A percentile compares a stretch with the other conserved stretches of the same genome.
phyloP scores from a whole-genome alignment of 2,888 invertebrate species.

The Adelognathus sp. region DNA sequence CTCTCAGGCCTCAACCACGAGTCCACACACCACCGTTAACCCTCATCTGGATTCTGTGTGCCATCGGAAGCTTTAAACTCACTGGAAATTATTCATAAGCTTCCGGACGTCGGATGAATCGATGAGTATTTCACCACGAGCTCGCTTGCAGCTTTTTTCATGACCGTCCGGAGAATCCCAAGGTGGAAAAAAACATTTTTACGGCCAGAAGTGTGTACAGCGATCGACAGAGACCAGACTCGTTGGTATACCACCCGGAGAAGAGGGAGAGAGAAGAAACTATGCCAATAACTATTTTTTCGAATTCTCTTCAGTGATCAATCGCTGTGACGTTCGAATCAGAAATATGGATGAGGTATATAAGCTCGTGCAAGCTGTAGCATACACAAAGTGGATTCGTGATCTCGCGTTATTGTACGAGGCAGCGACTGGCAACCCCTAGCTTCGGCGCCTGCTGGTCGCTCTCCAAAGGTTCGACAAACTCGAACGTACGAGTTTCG shows the following conservation, averaged over 20 bases:
- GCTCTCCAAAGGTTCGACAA: slow-evolving; percentile 36
- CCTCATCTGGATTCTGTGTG: slow-evolving; percentile 19
- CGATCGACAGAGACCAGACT: not conserved
- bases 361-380: not conserved
- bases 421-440: slow-evolving; percentile 11
- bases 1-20: not conserved
- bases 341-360: not conserved
- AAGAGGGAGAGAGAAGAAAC: not conserved
- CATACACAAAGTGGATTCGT: not conserved
- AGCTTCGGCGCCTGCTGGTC: slow-evolving; percentile 19
- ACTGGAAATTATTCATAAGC: slow-evolving; percentile 54
- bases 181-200: not conserved
- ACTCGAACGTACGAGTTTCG: slow-evolving; percentile 37
- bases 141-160: slow-evolving; percentile 9
- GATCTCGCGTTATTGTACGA: not conserved
- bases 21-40: not conserved
- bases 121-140: slow-evolving; percentile 36
- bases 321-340: not conserved
- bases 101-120: slow-evolving; percentile 47
- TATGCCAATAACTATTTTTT: not conserved
- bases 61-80: slow-evolving; percentile 52
- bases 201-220: not conserved
- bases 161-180: not conserved
- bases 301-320: not conserved
- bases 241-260: not conserved